Evolutionary conservation across 2,888 invertebrate genomes (phyloP).

Genomic region (Flexamia atlantica): DNA sequence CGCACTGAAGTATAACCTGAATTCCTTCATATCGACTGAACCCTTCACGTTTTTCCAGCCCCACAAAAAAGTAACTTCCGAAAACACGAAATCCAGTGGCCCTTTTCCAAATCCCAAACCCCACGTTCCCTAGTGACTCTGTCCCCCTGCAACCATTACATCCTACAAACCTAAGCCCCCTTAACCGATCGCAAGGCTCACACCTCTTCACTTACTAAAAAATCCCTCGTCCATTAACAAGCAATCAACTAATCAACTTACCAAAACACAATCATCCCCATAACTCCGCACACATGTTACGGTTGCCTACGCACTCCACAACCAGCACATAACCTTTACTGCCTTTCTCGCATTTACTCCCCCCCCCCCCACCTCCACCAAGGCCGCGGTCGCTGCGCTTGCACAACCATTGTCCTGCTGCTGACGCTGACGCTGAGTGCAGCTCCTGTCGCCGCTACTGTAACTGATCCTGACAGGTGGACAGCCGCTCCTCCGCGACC

Average conservation of each 20-base stretch:
- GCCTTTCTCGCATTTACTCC: not conserved
- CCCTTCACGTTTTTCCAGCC: too few species aligned
- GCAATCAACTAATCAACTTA: not conserved
- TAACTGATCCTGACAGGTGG: not conserved
- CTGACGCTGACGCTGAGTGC: not conserved
- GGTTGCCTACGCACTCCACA: constrained; percentile 25
- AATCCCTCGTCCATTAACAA: not conserved
- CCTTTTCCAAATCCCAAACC: too few species aligned
- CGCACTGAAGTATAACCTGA: too few species aligned
- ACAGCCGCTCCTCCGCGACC: not conserved
- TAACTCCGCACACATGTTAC: not conserved
- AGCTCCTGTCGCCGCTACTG: not conserved
- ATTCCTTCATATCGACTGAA: too few species aligned
- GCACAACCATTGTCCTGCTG: constrained; percentile 13
- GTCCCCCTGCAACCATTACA: too few species aligned
- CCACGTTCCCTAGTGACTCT: too few species aligned
- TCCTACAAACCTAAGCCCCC: too few species aligned
- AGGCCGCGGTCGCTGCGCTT: constrained; percentile 5
- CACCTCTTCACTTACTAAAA: too few species aligned
- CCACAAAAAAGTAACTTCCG: too few species aligned
- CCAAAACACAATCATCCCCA: not conserved
- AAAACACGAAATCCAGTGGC: too few species aligned
- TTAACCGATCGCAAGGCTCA: too few species aligned
- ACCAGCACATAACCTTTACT: not conserved
- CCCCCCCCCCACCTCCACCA: not conserved